These are phyloP conservation scores for Colaptes auratus DNA, from an alignment of 2,113 vertebrate species.

Conservation along the genomic window DNA sequence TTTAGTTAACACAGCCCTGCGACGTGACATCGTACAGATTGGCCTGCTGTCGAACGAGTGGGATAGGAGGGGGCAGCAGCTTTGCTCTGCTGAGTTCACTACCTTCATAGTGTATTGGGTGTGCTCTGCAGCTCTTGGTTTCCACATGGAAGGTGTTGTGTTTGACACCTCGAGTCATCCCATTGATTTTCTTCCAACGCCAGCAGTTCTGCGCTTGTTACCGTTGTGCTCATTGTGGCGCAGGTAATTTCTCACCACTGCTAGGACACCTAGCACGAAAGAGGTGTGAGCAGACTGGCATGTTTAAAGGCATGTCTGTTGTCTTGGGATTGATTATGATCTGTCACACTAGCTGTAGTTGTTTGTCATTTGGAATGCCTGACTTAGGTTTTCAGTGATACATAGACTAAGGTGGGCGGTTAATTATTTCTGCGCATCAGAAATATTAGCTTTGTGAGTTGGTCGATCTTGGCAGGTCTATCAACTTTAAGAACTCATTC, in stretches of 20 bases:
- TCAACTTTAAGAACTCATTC: not conserved
- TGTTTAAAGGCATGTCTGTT: not conserved
- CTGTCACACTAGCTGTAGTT: not conserved
- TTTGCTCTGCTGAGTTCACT: not conserved
- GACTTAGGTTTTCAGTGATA: not conserved
- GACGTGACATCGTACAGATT: fast-evolving
- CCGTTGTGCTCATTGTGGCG: not conserved
- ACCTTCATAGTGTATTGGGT: not conserved
- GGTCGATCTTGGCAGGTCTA: not conserved
- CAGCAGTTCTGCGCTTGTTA: not conserved
- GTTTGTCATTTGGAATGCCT: not conserved
- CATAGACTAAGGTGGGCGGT: not conserved
- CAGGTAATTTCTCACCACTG: not conserved
- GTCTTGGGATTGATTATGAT: not conserved
- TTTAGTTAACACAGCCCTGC: not conserved
- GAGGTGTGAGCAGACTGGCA: not conserved
- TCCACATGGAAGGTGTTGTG: not conserved
- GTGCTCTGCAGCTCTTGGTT: not conserved
- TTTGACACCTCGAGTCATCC: not conserved
- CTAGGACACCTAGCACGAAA: not conserved
- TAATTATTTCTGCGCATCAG: constrained; percentile 1
- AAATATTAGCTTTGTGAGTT: constrained; percentile 4
- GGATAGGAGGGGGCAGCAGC: not conserved
- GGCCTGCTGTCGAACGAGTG: not conserved
- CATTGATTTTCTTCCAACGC: not conserved